Evolutionary conservation across 2,113 vertebrate species (phyloP), one percentile per base, ranked within the genome.

Genomic region (Stictonetta naevosa): DNA sequence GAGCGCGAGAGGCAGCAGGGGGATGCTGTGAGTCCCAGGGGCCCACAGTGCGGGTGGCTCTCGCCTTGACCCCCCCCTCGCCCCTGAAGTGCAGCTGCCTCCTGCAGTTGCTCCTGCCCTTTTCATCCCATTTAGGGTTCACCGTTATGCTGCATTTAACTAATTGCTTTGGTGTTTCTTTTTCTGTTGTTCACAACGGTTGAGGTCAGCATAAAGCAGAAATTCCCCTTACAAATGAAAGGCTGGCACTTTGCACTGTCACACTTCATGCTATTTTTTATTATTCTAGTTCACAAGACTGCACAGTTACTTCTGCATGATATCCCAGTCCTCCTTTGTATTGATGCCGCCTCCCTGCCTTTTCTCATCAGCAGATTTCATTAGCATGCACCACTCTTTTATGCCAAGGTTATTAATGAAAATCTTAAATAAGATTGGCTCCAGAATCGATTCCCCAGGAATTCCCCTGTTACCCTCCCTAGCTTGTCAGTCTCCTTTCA

Each of bases 391-490:
- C 83, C 71, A 33, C 74, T 95, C 93, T 92, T 87, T 93, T 84
- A 91, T 84, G 89, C 77, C 94, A 79, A 91, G 94, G 93, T 95
- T 96, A 93, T 96, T 93, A 95, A 97, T 97, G 93, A 95, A 95
- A 96, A 92, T 93, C 91, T 96, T 96, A 97, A 93, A 85, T 93
- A 96, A 96, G 91, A 89, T 93, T 82, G 89, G 92, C 81, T 95
- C 69, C 66, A 75, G 52, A 86, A 96, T 96, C 74, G 58, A 95
- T 97, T 93, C 84, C 78, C 81, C 69, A 76, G 93, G 81, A 95
- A 95, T 97, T 95, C 93, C 96, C 89, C 66, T 56, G 80, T 23
- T 81, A 55, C 83, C 83, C 52, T 92, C 80, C 64, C 73, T 93
- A 84, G 91, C 81, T 16, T 75, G 60, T 92, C 77, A 82, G n/a